A percentile compares a stretch with the other conserved stretches of the same genome.
Conservation (phyloP, 1,140 invertebrate genomes). For the Delia radicum region DNA sequence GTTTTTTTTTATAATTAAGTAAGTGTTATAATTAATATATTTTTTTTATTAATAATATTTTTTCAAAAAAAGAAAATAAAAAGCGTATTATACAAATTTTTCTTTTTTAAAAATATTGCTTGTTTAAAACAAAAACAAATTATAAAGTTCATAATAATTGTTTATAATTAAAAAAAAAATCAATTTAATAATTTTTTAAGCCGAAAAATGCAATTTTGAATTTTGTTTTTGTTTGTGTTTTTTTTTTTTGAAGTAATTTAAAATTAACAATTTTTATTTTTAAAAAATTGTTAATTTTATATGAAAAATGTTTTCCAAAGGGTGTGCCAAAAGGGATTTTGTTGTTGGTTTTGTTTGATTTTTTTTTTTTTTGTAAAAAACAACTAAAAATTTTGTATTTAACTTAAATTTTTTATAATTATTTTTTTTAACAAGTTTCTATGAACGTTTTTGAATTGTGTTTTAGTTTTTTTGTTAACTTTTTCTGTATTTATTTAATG, state of each 20-base stretch:
- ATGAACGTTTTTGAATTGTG: conserved; percentile 56
- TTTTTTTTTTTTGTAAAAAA: conserved; percentile 1
- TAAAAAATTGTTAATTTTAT: conserved; percentile 22
- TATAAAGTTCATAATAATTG: conserved; percentile 27
- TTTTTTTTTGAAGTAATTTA: not conserved
- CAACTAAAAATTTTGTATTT: conserved; percentile 9
- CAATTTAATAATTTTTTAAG: conserved; percentile 26
- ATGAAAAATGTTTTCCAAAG: conserved; percentile 54
- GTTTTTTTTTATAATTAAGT: not conserved
- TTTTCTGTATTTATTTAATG: conserved; percentile 14
- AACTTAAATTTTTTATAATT: too few relatives aligned
- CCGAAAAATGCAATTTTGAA: conserved; percentile 49
- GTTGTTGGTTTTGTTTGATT: conserved; percentile 41
- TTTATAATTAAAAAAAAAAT: conserved; percentile 11
- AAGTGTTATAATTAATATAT: not conserved
- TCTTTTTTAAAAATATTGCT: conserved; percentile 35
- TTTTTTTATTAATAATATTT: not conserved
- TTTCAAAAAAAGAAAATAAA: not conserved
- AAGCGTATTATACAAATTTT: conserved; percentile 11
- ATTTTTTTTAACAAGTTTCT: conserved; percentile 23
- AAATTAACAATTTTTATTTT: not conserved
- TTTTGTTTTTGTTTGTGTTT: conserved; percentile 35
- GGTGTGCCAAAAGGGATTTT: conserved; percentile 51
- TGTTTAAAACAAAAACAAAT: conserved; percentile 36
- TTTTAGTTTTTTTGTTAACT: conserved; percentile 16